Conservation (phyloP, 1,140 invertebrate species). For the Phenacoccus solenopsis region DNA sequence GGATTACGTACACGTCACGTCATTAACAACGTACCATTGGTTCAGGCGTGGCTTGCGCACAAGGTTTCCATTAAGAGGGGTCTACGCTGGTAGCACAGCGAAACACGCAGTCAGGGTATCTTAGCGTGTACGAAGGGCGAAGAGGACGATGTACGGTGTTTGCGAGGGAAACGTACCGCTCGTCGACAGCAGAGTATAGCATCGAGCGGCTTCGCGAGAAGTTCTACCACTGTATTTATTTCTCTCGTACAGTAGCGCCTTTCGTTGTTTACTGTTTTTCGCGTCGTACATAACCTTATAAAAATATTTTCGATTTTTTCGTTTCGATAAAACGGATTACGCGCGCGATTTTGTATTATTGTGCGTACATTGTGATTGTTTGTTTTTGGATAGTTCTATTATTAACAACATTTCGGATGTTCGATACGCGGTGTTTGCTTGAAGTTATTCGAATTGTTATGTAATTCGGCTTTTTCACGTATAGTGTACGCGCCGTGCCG, state of each 20-base stretch:
- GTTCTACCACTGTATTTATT: slow-evolving; percentile 8
- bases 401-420: not conserved
- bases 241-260: not conserved
- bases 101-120: not conserved
- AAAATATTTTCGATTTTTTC: not conserved
- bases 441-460: not conserved
- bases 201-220: slow-evolving; percentile 3
- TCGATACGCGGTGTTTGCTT: not conserved
- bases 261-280: not conserved
- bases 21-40: slow-evolving; percentile 15
- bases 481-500: not conserved
- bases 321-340: no score
- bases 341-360: not conserved
- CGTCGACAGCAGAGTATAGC: not conserved
- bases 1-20: slow-evolving; percentile 4
- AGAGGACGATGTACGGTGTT: no score
- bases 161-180: not conserved
- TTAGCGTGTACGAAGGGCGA: no score
- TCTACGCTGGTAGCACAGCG: not conserved
- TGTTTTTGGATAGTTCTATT: not conserved
- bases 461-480: slow-evolving; percentile 7
- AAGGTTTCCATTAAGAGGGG: slow-evolving; percentile 1
- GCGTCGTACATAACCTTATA: no score
- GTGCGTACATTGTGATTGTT: not conserved
- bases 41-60: slow-evolving; percentile 15